These are phyloP conservation scores for Apis cerana DNA, from an alignment of 1,140 invertebrate genomes.

Conservation along the genomic window DNA sequence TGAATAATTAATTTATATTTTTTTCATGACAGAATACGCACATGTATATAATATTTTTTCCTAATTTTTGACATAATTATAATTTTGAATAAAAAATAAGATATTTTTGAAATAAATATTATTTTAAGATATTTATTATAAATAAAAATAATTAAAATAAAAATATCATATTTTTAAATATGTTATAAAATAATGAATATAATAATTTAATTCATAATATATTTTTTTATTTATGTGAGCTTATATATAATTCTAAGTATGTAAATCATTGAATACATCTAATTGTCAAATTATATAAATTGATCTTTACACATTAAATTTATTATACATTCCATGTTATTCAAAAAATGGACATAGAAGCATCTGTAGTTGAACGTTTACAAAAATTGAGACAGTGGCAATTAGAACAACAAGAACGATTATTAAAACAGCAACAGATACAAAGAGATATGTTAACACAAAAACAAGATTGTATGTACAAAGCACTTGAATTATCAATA, in stretches of 20 bases:
- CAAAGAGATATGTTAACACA: constrained; percentile 69
- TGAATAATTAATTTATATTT: background rate
- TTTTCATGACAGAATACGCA: background rate
- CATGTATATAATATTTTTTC: background rate
- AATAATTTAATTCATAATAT: background rate
- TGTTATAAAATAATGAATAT: background rate
- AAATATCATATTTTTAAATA: background rate
- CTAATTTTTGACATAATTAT: background rate
- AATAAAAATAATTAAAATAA: background rate
- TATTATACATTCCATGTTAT: constrained; percentile 10
- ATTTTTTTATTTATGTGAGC: background rate
- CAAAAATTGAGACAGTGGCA: constrained; percentile 73
- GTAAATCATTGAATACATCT: background rate
- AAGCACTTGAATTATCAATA: constrained; percentile 66
- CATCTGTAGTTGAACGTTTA: constrained; percentile 68
- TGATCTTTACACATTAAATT: constrained; percentile 14
- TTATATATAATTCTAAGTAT: background rate
- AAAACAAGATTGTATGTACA: constrained; percentile 70
- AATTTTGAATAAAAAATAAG: background rate
- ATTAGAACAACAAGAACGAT: constrained; percentile 67
- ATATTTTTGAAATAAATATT: background rate
- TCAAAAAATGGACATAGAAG: constrained; percentile 68
- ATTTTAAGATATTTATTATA: background rate
- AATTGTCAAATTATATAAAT: constrained; percentile 3
- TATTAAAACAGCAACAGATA: constrained; percentile 71